These are phyloP conservation scores for Gymnoscopelus braueri DNA, from an alignment of 2,797 vertebrate genomes.

Conservation along the genomic window DNA sequence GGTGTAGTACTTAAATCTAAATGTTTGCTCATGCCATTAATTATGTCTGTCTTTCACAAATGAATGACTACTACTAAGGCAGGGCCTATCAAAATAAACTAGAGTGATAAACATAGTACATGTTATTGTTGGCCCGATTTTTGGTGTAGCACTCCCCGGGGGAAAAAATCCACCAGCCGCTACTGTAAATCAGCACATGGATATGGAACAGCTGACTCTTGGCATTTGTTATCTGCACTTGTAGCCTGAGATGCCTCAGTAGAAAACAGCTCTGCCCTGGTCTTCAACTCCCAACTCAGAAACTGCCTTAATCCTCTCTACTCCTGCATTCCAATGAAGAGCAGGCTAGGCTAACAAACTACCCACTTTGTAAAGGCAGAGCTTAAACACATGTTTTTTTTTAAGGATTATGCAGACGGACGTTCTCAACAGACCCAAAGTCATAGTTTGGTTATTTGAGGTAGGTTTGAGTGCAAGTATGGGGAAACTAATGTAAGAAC, in stretches of 20 bases:
- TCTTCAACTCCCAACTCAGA: slow-evolving; percentile 19
- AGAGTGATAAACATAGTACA: no score
- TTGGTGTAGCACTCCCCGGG: no score
- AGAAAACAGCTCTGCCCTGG: background rate
- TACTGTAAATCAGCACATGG: slow-evolving; percentile 34
- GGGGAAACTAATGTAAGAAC: slow-evolving; percentile 18
- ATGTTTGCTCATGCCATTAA: no score
- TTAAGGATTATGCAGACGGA: background rate
- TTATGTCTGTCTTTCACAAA: no score
- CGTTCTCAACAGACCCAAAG: background rate
- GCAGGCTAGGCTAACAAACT: slow-evolving; percentile 8
- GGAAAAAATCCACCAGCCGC: no score
- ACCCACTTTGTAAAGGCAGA: slow-evolving; percentile 7
- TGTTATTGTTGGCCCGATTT: no score
- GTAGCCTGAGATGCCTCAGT: background rate
- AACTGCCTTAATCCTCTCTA: background rate
- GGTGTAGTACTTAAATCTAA: no score
- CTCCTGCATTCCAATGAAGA: slow-evolving; percentile 33
- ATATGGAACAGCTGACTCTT: slow-evolving; percentile 53
- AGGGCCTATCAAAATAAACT: no score
- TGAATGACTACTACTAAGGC: no score
- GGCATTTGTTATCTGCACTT: slow-evolving; percentile 12
- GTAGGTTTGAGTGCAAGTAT: background rate
- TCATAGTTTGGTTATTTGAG: background rate
- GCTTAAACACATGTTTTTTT: background rate